Base-by-base conservation (phyloP, 2,888 invertebrate genomes). In the Chalcis sispes region DNA sequence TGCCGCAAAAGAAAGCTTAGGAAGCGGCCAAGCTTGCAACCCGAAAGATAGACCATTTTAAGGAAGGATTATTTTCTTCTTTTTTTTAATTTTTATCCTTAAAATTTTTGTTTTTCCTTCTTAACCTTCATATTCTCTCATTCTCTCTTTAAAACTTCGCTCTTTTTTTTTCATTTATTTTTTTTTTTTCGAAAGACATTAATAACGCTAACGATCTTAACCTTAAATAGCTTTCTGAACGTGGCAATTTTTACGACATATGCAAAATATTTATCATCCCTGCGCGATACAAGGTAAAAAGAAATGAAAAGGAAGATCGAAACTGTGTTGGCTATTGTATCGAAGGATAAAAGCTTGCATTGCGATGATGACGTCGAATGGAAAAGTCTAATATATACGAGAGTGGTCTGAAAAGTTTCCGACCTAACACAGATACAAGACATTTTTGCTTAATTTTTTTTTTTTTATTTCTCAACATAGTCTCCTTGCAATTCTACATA, bases 1-100 rank as follows among this genome's bases (percentile, higher is more conserved):
- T 79, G 72, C 79, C 58, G 7, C n/a, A 29, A 13, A 50, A 32
- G 56, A 29, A 1, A 32, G 32, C 58, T 58, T 18, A 32, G 18
- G 32, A 20, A 50, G 36, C 46, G 10, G 54, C 15, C 54, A 20
- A 18, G 78, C 80, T 70, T 70, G 77, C 70, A 50, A 59, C 58
- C 70, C 75, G 66, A 59, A 79, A 75, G 75, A 77, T 79, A 77
- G 74, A 78, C 42, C 67, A 69, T 72, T 71, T 62, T 64, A 65
- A 46, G 48, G 42, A 66, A 59, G 15, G 5, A n/a, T n/a, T n/a
- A n/a, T 29, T 42, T 10, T 25, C 61, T 61, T 42, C 42, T 42
- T 40, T 42, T 29, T 56, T 29, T 52, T 29, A n/a, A 20, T 50
- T 15, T 50, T 20, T 20, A 13, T 13, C 15, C 42, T 15, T 42